Conservation (phyloP, 2,888 invertebrate species). For the Resseliella maxima region DNA sequence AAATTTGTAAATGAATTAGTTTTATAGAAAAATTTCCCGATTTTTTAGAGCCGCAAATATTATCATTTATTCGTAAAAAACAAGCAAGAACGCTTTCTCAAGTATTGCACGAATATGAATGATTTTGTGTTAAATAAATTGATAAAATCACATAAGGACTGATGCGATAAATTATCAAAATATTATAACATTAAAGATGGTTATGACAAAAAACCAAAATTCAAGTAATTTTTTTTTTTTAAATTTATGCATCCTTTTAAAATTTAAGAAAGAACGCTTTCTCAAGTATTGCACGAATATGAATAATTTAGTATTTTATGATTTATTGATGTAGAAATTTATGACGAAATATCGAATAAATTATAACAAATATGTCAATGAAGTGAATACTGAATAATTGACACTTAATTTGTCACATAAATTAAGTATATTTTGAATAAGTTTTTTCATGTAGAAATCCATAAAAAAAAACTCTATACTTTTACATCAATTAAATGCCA, state of each 20-base stretch:
- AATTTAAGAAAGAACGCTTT: neutral
- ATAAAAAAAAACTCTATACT: no score
- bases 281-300: conserved; percentile 53
- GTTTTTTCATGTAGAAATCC: no score
- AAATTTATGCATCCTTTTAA: no score
- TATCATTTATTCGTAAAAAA: no score
- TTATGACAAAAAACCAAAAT: neutral
- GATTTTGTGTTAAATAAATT: neutral
- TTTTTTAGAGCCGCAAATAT: neutral
- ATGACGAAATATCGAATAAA: neutral
- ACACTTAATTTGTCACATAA: no score
- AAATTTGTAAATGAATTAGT: no score
- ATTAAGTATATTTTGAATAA: no score
- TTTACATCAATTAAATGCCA: no score
- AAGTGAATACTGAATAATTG: neutral
- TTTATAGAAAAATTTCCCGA: no score
- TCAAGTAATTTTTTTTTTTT: no score
- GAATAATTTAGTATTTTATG: conserved; percentile 4
- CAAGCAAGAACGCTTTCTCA: conserved; percentile 29
- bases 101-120: conserved; percentile 34
- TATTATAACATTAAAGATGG: neutral
- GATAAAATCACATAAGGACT: no score
- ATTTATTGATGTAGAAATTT: no score
- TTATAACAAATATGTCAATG: neutral
- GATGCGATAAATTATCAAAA: neutral